Evolutionary conservation across 2,113 vertebrate genomes (phyloP).

Genomic region (Bubo scandiacus): DNA sequence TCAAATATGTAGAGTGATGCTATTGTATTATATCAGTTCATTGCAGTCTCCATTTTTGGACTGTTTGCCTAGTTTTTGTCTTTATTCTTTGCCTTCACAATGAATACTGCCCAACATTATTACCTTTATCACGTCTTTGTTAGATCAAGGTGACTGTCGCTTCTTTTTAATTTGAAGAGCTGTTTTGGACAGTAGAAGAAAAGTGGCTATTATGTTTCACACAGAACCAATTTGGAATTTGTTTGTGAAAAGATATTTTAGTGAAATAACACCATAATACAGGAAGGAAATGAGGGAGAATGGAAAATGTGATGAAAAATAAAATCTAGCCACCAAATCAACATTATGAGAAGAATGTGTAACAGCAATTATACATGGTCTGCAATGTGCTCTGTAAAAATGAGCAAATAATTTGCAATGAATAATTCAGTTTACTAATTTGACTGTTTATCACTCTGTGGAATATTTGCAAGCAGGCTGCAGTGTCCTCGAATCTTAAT

Average conservation of each 20-base stretch:
- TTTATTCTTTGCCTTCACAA: neutral
- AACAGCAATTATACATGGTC: neutral
- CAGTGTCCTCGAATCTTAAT: neutral
- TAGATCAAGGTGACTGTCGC: neutral
- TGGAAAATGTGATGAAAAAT: neutral
- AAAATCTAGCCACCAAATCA: neutral
- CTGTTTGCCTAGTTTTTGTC: neutral
- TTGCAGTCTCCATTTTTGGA: neutral
- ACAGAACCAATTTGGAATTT: neutral
- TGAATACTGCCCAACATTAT: neutral
- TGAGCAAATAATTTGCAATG: conserved; percentile 11
- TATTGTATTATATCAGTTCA: neutral
- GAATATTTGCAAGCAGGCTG: neutral
- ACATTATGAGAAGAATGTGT: neutral
- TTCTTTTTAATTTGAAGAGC: neutral
- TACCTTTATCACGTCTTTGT: neutral
- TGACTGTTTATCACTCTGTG: neutral
- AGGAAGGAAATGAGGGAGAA: neutral
- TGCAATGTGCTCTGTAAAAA: neutral
- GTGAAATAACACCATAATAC: neutral
- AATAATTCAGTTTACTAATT: conserved; percentile 35
- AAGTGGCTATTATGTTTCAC: neutral
- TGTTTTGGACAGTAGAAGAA: neutral
- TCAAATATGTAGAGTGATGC: neutral
- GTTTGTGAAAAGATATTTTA: neutral